phyloP scores from a whole-genome alignment of 2,888 invertebrate genomes.

The Epinotia ramella region DNA sequence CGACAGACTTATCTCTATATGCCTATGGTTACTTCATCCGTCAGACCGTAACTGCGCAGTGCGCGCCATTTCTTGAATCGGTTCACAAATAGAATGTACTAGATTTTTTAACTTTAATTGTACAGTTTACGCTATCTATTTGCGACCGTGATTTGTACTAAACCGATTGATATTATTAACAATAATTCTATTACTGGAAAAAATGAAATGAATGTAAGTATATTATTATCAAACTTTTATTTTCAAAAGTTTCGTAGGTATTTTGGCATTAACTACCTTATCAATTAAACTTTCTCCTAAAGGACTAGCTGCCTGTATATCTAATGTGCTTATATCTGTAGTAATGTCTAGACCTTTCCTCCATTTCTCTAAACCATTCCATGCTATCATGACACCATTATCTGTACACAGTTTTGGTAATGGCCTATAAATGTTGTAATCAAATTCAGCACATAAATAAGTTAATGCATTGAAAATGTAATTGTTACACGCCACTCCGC shows the following conservation, averaged over 20 bases:
- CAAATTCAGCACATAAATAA: constrained; percentile 88
- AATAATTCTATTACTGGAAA: not conserved
- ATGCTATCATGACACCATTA: constrained; percentile 99
- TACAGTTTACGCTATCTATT: too few species aligned
- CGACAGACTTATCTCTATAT: not conserved
- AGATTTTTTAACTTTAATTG: too few species aligned
- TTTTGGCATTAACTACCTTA: constrained; percentile 83
- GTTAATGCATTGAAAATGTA: constrained; percentile 90
- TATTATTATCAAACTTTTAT: constrained; percentile 52
- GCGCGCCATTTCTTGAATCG: constrained; percentile 1
- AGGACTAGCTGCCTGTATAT: constrained; percentile 86
- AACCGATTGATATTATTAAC: not conserved
- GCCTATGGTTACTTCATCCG: too few species aligned
- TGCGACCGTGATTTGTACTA: too few species aligned
- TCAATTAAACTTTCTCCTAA: constrained; percentile 87
- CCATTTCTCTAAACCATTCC: constrained; percentile 97
- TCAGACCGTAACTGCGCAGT: not conserved
- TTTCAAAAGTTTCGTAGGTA: constrained; percentile 77
- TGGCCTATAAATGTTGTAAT: constrained; percentile 90
- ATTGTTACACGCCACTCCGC: constrained; percentile 98
- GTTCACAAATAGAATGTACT: not conserved
- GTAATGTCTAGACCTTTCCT: constrained; percentile 79
- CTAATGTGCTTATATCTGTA: constrained; percentile 86
- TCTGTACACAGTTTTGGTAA: constrained; percentile 96
- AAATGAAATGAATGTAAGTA: not conserved